Evolutionary conservation across 2,113 vertebrate genomes (phyloP).

Genomic region (Mus musculus): DNA sequence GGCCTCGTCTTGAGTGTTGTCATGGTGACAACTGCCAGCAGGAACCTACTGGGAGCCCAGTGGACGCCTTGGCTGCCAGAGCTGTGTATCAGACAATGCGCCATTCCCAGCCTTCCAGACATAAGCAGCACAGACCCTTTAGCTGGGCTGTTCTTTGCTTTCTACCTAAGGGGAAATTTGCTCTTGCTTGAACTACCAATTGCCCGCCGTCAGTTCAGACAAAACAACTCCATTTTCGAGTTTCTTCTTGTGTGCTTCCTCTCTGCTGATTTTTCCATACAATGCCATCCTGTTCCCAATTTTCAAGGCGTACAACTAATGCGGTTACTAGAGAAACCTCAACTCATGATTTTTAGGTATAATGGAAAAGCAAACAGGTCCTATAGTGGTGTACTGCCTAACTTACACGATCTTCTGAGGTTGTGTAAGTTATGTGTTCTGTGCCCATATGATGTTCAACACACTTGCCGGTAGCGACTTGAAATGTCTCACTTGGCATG

Average conservation of each 20-base stretch:
- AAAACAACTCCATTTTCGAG: conserved; percentile 16
- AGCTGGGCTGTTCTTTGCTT: neutral
- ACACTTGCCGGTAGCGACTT: neutral
- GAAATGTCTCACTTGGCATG: neutral
- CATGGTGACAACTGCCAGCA: conserved; percentile 69
- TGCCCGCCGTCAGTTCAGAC: conserved; percentile 43
- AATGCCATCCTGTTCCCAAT: neutral
- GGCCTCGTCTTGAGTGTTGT: conserved; percentile 33
- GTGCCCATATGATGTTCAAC: neutral
- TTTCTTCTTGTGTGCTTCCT: neutral
- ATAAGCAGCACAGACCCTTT: conserved; percentile 13
- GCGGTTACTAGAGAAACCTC: neutral
- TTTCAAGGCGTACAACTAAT: neutral
- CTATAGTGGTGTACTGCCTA: neutral
- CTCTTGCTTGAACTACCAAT: conserved; percentile 49
- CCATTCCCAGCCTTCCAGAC: conserved; percentile 30
- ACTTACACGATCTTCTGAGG: neutral
- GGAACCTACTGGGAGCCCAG: conserved; percentile 57
- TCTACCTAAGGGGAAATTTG: conserved; percentile 18
- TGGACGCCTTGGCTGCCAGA: conserved; percentile 10
- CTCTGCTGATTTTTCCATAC: neutral
- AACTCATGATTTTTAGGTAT: neutral
- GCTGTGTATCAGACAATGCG: conserved; percentile 12
- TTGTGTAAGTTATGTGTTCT: neutral
- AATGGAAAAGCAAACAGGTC: neutral